Evolutionary conservation across 2,797 vertebrate genomes (phyloP), one percentile per base, ranked within the genome.

Genomic region (Sebastiscus tertius): DNA sequence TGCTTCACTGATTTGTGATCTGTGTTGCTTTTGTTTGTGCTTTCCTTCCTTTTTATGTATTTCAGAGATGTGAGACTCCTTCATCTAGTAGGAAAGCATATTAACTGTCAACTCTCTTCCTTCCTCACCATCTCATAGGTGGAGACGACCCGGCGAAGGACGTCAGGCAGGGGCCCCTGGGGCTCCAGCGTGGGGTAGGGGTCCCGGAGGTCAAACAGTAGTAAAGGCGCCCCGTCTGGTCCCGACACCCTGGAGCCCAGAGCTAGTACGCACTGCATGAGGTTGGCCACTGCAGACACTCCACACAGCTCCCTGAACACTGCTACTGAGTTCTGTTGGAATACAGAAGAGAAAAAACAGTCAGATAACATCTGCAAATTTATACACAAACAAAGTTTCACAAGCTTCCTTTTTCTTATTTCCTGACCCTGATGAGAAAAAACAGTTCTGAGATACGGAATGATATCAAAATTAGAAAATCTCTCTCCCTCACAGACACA

Each of bases 261-360:
- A 0, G 97, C 97, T 90, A 98, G 88, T 74, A 98, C 96, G 76
- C 97, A 98, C 94, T 99, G 98, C 97, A 97, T 98, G 90, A 99
- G 97, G 92, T 98, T 99, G 80, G 98, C 97, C 93, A 97, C 97
- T 2, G 97, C 97, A 3, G 97, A 97, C 66, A 98, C 96, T 58
- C 98, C 98, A 46, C 98, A 99, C 76, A 99, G 93, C 91, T 99
- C 98, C 93, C 97, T 97, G 95, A 99, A 99, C 64, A 97, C 95
- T 61, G 94, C 97, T 68, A 99, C 96, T 0, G 97, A 96, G 85
- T 96, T 97, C 98, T 99, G 81, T 75, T 26, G 4, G 6, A 16
- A 26, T 8, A 29, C 2, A 46, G 22, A 22, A 63, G 8, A 79
- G 7, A 13, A 55, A 2, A 31, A 6, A 81, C 6, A 34, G 1